These are phyloP conservation scores for Harpagoxenus sublaevis DNA, from an alignment of 2,888 invertebrate species.

Conservation along the genomic window DNA sequence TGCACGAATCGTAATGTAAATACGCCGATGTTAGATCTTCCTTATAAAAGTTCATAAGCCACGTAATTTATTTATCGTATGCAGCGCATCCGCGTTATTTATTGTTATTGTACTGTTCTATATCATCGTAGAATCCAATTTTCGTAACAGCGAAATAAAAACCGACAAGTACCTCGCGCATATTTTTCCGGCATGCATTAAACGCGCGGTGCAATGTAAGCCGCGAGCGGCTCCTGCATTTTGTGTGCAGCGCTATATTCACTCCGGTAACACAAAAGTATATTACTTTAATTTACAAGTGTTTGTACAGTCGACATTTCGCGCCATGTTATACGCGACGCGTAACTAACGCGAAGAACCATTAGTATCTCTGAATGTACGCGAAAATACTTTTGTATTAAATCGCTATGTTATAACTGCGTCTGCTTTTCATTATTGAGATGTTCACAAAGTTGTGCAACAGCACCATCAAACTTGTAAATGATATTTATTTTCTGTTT, in stretches of 20 bases:
- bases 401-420: neutral
- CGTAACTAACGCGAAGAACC: neutral
- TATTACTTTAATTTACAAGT: slow-evolving; percentile 51
- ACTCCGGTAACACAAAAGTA: slow-evolving; percentile 38
- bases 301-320: slow-evolving; percentile 6
- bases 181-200: slow-evolving; percentile 46
- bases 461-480: neutral
- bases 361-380: slow-evolving; percentile 8
- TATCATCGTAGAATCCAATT: slow-evolving; percentile 49
- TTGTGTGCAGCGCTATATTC: slow-evolving; percentile 27
- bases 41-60: slow-evolving; percentile 20
- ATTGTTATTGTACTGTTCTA: slow-evolving; percentile 34
- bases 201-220: slow-evolving; percentile 47
- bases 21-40: neutral
- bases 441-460: neutral
- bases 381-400: neutral
- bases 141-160: slow-evolving; percentile 50
- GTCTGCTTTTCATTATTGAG: neutral
- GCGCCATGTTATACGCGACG: neutral
- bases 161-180: slow-evolving; percentile 43
- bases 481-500: neutral
- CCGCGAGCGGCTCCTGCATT: slow-evolving; percentile 26
- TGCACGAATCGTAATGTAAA: neutral
- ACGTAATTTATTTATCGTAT: slow-evolving; percentile 26
- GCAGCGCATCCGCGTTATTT: slow-evolving; percentile 20